Conservation (phyloP, 2,113 vertebrate species). For the Ariopsis seemanni region DNA sequence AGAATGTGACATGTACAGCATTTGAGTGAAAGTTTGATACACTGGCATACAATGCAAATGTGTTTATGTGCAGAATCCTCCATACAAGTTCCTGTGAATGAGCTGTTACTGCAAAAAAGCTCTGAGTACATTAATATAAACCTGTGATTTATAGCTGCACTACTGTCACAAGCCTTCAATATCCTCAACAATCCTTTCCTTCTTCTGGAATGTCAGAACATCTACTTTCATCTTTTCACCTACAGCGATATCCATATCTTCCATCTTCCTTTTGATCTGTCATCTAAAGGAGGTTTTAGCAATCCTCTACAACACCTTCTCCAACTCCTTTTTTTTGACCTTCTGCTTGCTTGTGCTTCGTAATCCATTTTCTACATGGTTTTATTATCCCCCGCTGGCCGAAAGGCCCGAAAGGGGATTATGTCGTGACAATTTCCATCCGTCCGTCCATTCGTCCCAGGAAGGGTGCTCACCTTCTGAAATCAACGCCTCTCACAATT, state of each 20-base stretch:
- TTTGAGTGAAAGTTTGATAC: too few relatives aligned
- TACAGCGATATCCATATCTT: not conserved
- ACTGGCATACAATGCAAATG: too few relatives aligned
- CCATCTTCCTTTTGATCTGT: not conserved
- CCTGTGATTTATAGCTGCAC: not conserved
- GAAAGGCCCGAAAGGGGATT: too few relatives aligned
- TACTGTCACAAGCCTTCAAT: not conserved
- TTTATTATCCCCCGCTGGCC: too few relatives aligned
- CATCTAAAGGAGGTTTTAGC: constrained; percentile 19
- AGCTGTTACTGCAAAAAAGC: not conserved
- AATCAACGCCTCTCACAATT: too few relatives aligned
- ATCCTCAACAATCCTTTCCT: not conserved
- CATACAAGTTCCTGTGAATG: not conserved
- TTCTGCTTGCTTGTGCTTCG: not conserved
- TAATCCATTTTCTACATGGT: not conserved
- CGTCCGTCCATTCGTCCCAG: too few relatives aligned
- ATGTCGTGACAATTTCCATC: too few relatives aligned
- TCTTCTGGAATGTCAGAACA: constrained; percentile 1
- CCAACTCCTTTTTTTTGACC: constrained; percentile 2
- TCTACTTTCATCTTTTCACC: not conserved
- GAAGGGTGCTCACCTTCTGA: too few relatives aligned
- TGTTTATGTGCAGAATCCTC: not conserved
- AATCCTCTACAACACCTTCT: not conserved
- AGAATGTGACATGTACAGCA: too few relatives aligned
- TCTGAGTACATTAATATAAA: not conserved